These are phyloP conservation scores for Drepanosiphum platanoidis DNA, from an alignment of 2,888 invertebrate genomes.

Conservation along the genomic window DNA sequence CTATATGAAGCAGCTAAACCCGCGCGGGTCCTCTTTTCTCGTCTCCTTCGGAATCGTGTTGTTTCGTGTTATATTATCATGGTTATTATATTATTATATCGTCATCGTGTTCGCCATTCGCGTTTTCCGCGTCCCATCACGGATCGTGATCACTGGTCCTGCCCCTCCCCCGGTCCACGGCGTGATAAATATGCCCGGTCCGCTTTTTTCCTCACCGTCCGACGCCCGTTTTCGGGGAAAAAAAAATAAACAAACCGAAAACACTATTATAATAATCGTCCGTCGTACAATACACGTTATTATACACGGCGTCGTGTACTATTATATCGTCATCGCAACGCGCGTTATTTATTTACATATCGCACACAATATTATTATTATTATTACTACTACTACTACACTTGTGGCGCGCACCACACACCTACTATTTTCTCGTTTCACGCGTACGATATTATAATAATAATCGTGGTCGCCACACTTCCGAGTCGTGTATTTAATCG, in stretches of 20 bases:
- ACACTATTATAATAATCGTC: background rate
- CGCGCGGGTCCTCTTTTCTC: background rate
- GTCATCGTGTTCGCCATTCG: background rate
- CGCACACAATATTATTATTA: background rate
- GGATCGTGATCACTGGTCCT: background rate
- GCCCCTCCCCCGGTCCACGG: background rate
- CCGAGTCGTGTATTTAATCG: conserved; percentile 15
- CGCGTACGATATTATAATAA: conserved; percentile 3
- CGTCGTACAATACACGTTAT: background rate
- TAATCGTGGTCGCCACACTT: background rate
- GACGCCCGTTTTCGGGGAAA: background rate
- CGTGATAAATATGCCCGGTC: too few species aligned
- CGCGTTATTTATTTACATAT: background rate
- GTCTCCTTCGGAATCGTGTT: background rate
- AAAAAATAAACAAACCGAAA: background rate
- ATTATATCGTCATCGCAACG: too few species aligned
- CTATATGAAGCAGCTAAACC: background rate
- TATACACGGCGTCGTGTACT: background rate
- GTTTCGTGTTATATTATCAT: background rate
- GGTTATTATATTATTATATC: too few species aligned
- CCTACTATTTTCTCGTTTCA: background rate
- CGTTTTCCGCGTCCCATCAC: background rate
- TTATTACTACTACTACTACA: background rate
- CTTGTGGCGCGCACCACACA: background rate
- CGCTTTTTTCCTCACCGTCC: background rate